A percentile compares a stretch with the other conserved stretches of the same genome.
Conservation (phyloP, 2,888 invertebrate genomes). For the Tholera decimalis region DNA sequence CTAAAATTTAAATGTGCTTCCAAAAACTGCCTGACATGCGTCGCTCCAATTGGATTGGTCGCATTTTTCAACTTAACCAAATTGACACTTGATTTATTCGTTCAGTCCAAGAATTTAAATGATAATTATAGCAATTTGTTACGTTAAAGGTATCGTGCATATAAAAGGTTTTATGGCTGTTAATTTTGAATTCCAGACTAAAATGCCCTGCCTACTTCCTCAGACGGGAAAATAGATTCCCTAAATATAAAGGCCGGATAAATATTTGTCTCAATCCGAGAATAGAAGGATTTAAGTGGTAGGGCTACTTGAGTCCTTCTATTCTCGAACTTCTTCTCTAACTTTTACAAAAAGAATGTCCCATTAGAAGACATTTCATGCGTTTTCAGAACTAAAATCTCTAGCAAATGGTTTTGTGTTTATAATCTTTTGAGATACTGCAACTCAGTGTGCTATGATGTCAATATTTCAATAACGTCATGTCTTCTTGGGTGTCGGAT, state of each 20-base stretch:
- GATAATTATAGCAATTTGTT: constrained; percentile 43
- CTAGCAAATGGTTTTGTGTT: too few relatives aligned
- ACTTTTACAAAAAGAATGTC: background rate
- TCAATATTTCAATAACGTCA: background rate
- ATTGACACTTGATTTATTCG: constrained; percentile 30
- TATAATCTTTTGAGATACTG: background rate
- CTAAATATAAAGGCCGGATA: background rate
- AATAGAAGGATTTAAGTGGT: background rate
- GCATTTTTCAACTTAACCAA: constrained; percentile 30
- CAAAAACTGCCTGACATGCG: constrained; percentile 9
- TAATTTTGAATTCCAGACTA: background rate
- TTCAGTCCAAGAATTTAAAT: constrained; percentile 39
- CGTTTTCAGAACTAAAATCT: background rate
- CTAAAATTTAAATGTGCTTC: constrained; percentile 35
- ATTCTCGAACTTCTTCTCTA: too few relatives aligned
- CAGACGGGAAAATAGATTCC: background rate
- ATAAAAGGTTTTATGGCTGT: background rate
- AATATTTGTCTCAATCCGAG: background rate
- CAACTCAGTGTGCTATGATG: background rate
- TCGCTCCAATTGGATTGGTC: constrained; percentile 16
- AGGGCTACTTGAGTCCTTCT: too few relatives aligned
- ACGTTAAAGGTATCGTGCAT: constrained; percentile 5
- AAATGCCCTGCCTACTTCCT: background rate
- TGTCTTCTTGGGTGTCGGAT: background rate
- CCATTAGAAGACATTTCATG: background rate